Percentiles rank a stretch among this genome's conserved stretches.
Evolutionary conservation across 2,888 invertebrate genomes (phyloP).

Genomic region (Scaptodrosophila latifasciaeformis): DNA sequence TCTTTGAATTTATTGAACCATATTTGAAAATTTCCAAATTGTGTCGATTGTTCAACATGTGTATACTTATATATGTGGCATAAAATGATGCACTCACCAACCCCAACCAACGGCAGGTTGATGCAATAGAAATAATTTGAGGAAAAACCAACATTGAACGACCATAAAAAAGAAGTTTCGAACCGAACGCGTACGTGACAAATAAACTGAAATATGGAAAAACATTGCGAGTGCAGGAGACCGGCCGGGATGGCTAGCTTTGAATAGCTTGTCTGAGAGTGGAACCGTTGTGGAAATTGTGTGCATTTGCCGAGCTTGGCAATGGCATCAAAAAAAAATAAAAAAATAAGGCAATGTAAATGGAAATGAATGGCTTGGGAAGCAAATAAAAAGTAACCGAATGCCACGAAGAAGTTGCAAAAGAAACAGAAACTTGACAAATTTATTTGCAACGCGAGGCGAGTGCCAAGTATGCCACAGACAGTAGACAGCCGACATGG

Average conservation of each 20-base stretch:
- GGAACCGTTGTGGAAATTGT: no score
- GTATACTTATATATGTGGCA: no score
- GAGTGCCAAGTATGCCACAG: slow-evolving; percentile 31
- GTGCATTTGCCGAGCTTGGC: no score
- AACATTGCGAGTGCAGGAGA: no score
- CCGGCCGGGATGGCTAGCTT: no score
- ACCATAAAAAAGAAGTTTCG: slow-evolving; percentile 54
- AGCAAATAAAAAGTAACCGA: slow-evolving; percentile 1
- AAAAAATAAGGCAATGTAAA: slow-evolving; percentile 53
- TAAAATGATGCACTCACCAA: no score
- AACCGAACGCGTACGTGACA: slow-evolving; percentile 63
- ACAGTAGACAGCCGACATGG: not conserved
- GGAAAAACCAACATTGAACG: slow-evolving; percentile 2
- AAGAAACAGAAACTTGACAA: slow-evolving; percentile 53
- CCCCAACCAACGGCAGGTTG: not conserved
- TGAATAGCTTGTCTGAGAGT: no score
- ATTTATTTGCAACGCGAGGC: slow-evolving; percentile 66
- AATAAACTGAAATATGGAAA: slow-evolving; percentile 30
- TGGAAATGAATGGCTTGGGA: slow-evolving; percentile 25
- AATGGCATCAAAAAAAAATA: not conserved
- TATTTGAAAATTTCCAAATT: no score
- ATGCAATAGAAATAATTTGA: not conserved
- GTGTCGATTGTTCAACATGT: no score
- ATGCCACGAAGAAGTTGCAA: slow-evolving; percentile 28
- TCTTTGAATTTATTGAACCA: no score